phyloP scores from a whole-genome alignment of 2,888 invertebrate species.

The Euplagia quadripunctaria region DNA sequence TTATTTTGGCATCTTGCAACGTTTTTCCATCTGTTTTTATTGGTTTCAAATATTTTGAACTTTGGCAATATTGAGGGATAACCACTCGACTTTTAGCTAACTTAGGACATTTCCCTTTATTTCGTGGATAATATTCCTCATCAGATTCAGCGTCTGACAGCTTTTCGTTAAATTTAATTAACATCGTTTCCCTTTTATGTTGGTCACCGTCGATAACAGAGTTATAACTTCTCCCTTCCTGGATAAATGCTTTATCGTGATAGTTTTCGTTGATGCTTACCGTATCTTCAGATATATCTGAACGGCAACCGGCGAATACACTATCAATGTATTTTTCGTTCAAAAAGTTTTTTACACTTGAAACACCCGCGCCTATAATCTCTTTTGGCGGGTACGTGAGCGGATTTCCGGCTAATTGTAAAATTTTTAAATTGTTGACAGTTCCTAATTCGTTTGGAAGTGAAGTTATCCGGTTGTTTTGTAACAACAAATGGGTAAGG shows the following conservation, averaged over 20 bases:
- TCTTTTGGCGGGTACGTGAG: conserved; percentile 86
- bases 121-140: conserved; percentile 64
- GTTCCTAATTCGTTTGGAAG: conserved; percentile 89
- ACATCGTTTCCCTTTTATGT: conserved; percentile 60
- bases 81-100: conserved; percentile 73
- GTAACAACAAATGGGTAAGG: conserved; percentile 89
- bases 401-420: conserved; percentile 89
- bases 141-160: conserved; percentile 62
- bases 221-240: conserved; percentile 71
- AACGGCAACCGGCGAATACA: conserved; percentile 67
- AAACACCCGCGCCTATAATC: conserved; percentile 84
- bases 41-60: conserved; percentile 75
- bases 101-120: conserved; percentile 75
- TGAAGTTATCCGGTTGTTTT: conserved; percentile 87
- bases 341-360: conserved; percentile 70
- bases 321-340: conserved; percentile 71
- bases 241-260: conserved; percentile 53
- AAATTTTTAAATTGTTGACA: conserved; percentile 86
- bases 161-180: conserved; percentile 73
- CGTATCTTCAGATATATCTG: conserved; percentile 66
- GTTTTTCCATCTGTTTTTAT: conserved; percentile 53
- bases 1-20: conserved; percentile 70
- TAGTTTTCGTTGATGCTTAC: conserved; percentile 51
- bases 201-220: conserved; percentile 72
- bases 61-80: conserved; percentile 78